phyloP scores from a whole-genome alignment of 2,888 invertebrate genomes.

The Chrysomela aeneicollis region DNA sequence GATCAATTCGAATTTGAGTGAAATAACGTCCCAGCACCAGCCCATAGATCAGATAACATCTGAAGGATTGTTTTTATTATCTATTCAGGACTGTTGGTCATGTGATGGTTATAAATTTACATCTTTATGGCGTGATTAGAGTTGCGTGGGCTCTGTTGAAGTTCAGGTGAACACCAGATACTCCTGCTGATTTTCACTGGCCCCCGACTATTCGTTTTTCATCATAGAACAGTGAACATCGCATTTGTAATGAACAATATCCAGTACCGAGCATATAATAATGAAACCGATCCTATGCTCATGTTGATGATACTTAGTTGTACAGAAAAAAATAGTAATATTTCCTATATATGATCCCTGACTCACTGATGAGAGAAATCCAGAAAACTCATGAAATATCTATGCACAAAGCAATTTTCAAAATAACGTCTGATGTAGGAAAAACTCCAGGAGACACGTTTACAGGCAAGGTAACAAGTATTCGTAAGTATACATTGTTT shows the following conservation, averaged over 20 bases:
- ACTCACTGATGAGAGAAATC: too few relatives aligned
- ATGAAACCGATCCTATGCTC: too few relatives aligned
- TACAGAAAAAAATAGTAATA: too few relatives aligned
- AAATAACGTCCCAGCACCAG: not conserved
- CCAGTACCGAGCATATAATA: too few relatives aligned
- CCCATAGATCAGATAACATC: constrained; percentile 10
- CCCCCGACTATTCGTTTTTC: constrained; percentile 21
- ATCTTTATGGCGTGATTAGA: constrained; percentile 51
- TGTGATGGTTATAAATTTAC: constrained; percentile 52
- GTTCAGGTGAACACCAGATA: constrained; percentile 51
- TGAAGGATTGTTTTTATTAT: constrained; percentile 40
- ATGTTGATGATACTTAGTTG: too few relatives aligned
- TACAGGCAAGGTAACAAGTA: too few relatives aligned
- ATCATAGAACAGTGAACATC: not conserved
- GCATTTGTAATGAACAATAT: not conserved
- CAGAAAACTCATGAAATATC: too few relatives aligned
- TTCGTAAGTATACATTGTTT: too few relatives aligned
- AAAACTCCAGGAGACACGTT: too few relatives aligned
- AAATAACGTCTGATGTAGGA: too few relatives aligned
- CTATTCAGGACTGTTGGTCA: constrained; percentile 45
- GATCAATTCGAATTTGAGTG: not conserved
- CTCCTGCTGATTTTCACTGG: constrained; percentile 34
- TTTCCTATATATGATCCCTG: too few relatives aligned
- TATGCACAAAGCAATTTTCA: too few relatives aligned
- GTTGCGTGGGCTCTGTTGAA: constrained; percentile 45